Base-by-base conservation (phyloP, 2,888 invertebrate species). In the Rhagonycha lutea region DNA sequence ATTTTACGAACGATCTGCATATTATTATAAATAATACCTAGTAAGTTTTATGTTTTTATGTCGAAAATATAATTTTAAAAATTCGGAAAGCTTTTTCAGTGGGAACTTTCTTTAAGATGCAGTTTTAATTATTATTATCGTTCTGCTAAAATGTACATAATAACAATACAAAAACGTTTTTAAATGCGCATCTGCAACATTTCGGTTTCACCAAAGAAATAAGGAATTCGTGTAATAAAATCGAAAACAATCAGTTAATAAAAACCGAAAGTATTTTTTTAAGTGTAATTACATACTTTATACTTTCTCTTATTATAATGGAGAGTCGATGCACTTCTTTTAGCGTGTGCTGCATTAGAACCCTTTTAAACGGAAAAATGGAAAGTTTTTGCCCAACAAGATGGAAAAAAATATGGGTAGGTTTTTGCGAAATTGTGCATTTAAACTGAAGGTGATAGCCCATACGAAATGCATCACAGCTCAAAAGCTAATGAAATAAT, bases 191-290 rank as follows among this genome's bases (percentile, higher is more conserved):
- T 18, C 23, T 14, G 18, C 61, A 61, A 23, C 24, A 70, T 74
- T 63, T 61, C 26, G 61, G 74, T 74, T 74, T 74, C 74, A 68
- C 70, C 28, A 4, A 7, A n/a, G n/a, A 47, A 61, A 74, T 67
- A 74, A 24, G 63, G 63, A 65, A 65, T 65, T 14, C 63, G 8
- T 24, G 24, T 65, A 65, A 70, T 74, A 71, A 70, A 74, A 74
- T 70, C 29, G 28, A 74, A 47, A 70, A 74, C 74, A 74, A 74
- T 74, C 32, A 71, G 32, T 29, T 70, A 74, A 74, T 63, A 70
- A 74, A 63, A 26, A 70, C 47, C 47, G 47, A 74, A 74, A 74
- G 70, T 74, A 61, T 68, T 70, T 62, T 73, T 71, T 23, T 26
- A 28, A 69, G 29, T 72, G 68, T 23, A 68, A 65, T 65, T 65